Conservation (phyloP, 2,113 vertebrate species). For the Siniperca knerii region DNA sequence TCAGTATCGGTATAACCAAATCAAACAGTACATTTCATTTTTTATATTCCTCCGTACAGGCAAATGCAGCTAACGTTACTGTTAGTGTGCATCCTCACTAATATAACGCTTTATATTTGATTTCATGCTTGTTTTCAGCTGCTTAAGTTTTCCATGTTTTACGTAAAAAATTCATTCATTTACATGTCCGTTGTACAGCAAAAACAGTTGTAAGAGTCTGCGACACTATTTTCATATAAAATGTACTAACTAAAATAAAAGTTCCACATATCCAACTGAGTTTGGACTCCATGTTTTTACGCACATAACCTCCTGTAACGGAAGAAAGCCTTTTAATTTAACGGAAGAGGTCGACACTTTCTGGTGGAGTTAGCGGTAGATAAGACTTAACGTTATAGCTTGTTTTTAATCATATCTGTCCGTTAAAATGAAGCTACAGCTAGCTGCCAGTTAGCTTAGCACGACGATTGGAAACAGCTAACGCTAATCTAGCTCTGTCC, state of each 20-base stretch:
- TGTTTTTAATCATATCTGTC: too few species aligned
- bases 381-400: neutral
- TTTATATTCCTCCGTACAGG: constrained; percentile 49
- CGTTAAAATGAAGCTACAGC: neutral
- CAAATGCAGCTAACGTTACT: constrained; percentile 45
- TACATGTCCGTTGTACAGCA: constrained; percentile 73
- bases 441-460: neutral
- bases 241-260: constrained; percentile 81
- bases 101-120: constrained; percentile 19
- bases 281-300: constrained; percentile 1
- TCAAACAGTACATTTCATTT: constrained; percentile 22
- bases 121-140: constrained; percentile 48
- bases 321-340: neutral
- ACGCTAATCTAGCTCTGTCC: too few species aligned
- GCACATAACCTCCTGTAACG: neutral
- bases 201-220: constrained; percentile 74
- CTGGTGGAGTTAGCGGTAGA: too few species aligned
- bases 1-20: constrained; percentile 31
- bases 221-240: constrained; percentile 82
- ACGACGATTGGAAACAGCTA: too few species aligned
- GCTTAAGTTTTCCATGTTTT: constrained; percentile 37
- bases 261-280: constrained; percentile 61
- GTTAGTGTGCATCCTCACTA: constrained; percentile 43
- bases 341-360: neutral
- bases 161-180: constrained; percentile 37